A percentile compares a stretch with the other conserved stretches of the same genome.
Evolutionary conservation across 1,140 invertebrate genomes (phyloP).

Genomic region (Drosophila pandora): DNA sequence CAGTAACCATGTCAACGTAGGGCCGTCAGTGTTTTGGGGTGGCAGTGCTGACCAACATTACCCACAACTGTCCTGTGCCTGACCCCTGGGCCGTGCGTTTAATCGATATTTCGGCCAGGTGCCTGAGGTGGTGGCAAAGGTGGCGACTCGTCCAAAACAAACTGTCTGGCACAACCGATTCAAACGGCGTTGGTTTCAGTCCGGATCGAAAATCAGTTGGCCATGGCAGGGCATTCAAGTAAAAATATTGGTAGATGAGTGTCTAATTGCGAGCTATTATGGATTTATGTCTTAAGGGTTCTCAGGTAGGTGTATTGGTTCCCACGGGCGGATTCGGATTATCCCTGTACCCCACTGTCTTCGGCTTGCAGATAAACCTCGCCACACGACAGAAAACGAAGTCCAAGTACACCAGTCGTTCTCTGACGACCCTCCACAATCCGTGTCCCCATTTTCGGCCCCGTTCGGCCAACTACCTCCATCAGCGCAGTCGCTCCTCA

Average conservation of each 20-base stretch:
- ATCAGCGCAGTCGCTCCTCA: conserved; percentile 72
- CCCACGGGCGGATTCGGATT: not conserved
- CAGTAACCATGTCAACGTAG: conserved; percentile 60
- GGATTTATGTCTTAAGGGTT: conserved; percentile 81
- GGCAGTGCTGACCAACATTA: conserved; percentile 66
- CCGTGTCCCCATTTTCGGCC: conserved; percentile 63
- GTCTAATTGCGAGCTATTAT: conserved; percentile 58
- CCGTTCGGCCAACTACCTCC: conserved; percentile 72
- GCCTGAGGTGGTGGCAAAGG: conserved; percentile 11
- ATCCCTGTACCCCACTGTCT: not conserved
- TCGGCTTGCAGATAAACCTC: conserved; percentile 70
- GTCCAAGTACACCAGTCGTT: conserved; percentile 66
- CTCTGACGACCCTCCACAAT: conserved; percentile 61
- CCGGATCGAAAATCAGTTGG: conserved; percentile 50
- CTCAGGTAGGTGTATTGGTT: conserved; percentile 52
- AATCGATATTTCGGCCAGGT: conserved; percentile 30
- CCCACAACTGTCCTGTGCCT: conserved; percentile 52
- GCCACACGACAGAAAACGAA: conserved; percentile 77
- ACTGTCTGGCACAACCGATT: not conserved
- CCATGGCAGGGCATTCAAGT: conserved; percentile 54
- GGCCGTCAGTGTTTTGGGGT: conserved; percentile 36
- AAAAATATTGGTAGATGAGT: conserved; percentile 47
- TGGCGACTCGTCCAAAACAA: conserved; percentile 34
- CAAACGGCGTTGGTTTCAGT: conserved; percentile 34
- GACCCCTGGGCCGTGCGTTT: conserved; percentile 42